Conservation (phyloP, 1,140 invertebrate species). For the Neelides sp. region DNA sequence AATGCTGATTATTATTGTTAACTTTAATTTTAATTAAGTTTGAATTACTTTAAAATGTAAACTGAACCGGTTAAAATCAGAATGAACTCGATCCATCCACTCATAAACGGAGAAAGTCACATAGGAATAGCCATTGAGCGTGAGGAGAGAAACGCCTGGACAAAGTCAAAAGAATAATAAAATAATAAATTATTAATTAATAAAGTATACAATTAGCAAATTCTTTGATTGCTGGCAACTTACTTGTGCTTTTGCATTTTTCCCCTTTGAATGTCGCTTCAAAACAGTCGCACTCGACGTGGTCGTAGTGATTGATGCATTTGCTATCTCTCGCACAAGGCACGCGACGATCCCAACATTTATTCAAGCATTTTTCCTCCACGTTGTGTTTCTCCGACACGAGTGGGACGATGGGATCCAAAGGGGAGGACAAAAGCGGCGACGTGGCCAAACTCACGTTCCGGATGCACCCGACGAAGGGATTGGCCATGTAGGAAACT, state of each 20-base stretch:
- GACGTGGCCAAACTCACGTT: conserved; percentile 63
- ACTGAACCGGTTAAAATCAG: conserved; percentile 70
- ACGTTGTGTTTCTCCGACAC: conserved; percentile 75
- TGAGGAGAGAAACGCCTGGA: conserved; percentile 70
- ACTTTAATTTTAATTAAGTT: too few relatives aligned
- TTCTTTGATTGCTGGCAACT: conserved; percentile 36
- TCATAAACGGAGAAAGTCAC: conserved; percentile 83
- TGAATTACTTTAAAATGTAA: conserved; percentile 75
- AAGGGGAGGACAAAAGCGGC: conserved; percentile 37
- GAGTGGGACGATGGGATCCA: conserved; percentile 60
- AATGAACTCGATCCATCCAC: conserved; percentile 79
- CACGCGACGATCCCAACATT: conserved; percentile 36
- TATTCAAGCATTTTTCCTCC: conserved; percentile 66
- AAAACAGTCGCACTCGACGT: conserved; percentile 77
- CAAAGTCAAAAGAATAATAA: conserved; percentile 20
- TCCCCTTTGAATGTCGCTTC: conserved; percentile 79
- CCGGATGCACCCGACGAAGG: conserved; percentile 79
- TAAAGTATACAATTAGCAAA: background rate
- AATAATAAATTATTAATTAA: conserved; percentile 6
- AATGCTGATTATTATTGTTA: too few relatives aligned
- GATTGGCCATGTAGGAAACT: conserved; percentile 79
- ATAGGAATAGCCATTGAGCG: conserved; percentile 76
- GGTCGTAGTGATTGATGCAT: conserved; percentile 79
- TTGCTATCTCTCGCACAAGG: conserved; percentile 44
- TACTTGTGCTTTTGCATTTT: conserved; percentile 78